Evolutionary conservation across 2,113 vertebrate species (phyloP).

Genomic region (Columbina picui): DNA sequence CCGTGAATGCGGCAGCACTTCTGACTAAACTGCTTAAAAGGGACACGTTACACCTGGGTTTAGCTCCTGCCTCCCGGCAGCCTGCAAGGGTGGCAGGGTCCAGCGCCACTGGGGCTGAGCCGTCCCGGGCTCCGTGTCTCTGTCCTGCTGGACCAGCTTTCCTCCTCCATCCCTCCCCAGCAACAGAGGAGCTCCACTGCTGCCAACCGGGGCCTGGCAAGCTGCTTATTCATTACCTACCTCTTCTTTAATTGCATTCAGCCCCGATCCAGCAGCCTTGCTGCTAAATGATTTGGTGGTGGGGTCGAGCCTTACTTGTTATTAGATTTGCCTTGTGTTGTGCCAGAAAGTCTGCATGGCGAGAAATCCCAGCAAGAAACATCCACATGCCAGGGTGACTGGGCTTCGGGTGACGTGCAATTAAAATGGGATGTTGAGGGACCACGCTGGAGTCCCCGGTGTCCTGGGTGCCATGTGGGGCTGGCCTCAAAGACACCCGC

Average conservation of each 20-base stretch:
- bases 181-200: neutral
- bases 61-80: constrained; percentile 7
- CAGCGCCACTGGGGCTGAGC: neutral
- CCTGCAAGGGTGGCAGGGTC: neutral
- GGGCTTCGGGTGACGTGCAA: neutral
- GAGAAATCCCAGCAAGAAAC: neutral
- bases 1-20: constrained; percentile 54
- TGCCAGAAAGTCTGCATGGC: neutral
- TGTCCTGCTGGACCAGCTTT: neutral
- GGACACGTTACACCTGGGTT: neutral
- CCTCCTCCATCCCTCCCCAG: neutral
- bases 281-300: neutral
- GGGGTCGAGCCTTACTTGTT: neutral
- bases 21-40: constrained; percentile 71
- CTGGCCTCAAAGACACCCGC: neutral
- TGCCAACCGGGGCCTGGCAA: neutral
- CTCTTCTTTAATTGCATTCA: neutral
- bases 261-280: neutral
- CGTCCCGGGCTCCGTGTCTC: neutral
- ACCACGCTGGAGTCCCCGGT: neutral
- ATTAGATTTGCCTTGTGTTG: neutral
- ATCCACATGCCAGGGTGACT: neutral
- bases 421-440: neutral
- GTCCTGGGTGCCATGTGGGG: neutral
- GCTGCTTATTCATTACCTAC: neutral